phyloP scores from a whole-genome alignment of 92 coral and sea anemone genomes.

The Pocillopora meandrina region DNA sequence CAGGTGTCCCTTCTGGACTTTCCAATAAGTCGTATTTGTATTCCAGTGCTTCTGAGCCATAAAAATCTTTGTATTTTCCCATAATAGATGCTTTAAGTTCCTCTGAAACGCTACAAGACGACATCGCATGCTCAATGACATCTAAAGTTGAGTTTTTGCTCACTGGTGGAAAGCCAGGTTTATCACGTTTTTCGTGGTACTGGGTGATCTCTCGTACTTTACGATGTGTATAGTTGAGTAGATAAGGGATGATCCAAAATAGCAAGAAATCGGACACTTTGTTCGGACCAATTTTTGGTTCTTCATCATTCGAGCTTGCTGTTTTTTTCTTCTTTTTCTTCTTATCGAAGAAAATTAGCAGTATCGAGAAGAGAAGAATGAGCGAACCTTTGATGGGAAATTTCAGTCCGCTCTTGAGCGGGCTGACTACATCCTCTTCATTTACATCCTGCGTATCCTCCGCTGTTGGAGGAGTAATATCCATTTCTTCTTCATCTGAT shows the following conservation, averaged over 20 bases:
- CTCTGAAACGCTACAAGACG: neutral
- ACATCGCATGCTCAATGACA: neutral
- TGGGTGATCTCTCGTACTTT: conserved; percentile 1
- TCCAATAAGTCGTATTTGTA: neutral
- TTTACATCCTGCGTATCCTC: no score
- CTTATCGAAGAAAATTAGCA: conserved; percentile 25
- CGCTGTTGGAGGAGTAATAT: no score
- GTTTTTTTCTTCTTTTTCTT: neutral
- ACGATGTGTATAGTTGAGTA: conserved; percentile 25
- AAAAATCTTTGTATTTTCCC: neutral
- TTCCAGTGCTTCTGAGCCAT: conserved; percentile 5
- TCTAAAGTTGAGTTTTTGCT: neutral
- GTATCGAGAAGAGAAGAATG: conserved; percentile 30
- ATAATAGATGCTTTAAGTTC: neutral
- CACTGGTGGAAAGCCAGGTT: no score
- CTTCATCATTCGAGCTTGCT: neutral
- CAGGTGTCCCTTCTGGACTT: neutral
- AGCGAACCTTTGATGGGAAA: conserved; percentile 21
- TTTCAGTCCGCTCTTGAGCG: conserved; percentile 21
- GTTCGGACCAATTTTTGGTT: conserved; percentile 37
- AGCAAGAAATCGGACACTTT: conserved; percentile 26
- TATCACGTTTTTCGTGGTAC: neutral
- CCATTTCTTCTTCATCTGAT: no score
- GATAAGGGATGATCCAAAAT: conserved; percentile 7
- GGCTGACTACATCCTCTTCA: no score